A percentile compares a stretch with the other conserved stretches of the same genome.
Evolutionary conservation across 2,888 invertebrate genomes (phyloP).

Genomic region (Tricholauxania praeusta): DNA sequence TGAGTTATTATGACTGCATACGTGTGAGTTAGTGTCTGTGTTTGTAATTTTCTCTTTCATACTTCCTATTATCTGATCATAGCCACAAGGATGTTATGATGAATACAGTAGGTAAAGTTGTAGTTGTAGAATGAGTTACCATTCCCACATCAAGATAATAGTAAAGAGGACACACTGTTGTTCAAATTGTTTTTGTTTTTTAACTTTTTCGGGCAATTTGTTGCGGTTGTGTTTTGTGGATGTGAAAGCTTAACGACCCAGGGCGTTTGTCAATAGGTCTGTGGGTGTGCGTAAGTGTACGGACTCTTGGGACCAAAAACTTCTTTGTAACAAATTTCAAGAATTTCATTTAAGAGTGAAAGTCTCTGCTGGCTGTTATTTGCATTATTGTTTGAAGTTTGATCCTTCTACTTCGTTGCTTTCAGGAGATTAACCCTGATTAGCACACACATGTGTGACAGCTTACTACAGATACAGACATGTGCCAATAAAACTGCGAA

Average conservation of each 20-base stretch:
- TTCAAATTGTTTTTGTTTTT: constrained; percentile 25
- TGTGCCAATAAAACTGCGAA: too few relatives aligned
- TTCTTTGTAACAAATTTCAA: not conserved
- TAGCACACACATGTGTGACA: not conserved
- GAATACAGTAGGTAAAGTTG: not conserved
- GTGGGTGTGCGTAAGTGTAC: not conserved
- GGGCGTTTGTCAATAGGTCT: not conserved
- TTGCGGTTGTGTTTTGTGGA: constrained; percentile 19
- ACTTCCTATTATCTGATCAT: not conserved
- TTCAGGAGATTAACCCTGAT: constrained; percentile 10
- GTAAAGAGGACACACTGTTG: constrained; percentile 15
- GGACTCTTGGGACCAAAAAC: not conserved
- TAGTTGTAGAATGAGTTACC: too few relatives aligned
- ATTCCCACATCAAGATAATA: constrained; percentile 12
- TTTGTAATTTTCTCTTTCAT: not conserved
- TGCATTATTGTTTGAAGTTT: not conserved
- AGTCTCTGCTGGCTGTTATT: not conserved
- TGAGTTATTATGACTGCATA: too few relatives aligned
- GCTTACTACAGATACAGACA: too few relatives aligned
- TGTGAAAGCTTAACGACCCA: not conserved
- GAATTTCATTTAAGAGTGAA: not conserved
- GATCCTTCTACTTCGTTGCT: not conserved
- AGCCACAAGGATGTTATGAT: constrained; percentile 23
- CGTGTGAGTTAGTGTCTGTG: not conserved
- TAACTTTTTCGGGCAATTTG: constrained; percentile 20